phyloP scores from a whole-genome alignment of 2,888 invertebrate genomes.

The Hyppa rectilinea region DNA sequence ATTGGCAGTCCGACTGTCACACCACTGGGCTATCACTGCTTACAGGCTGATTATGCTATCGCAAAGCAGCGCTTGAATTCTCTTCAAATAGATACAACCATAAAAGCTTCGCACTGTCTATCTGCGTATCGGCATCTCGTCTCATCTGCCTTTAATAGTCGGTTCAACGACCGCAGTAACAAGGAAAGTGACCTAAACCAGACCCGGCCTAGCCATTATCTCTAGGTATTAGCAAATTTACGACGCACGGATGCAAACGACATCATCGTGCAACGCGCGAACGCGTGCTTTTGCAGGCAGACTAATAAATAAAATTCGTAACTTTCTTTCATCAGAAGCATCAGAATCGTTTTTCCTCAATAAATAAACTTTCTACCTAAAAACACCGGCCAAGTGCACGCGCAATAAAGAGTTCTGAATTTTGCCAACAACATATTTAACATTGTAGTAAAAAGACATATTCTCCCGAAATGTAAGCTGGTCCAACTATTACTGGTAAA shows the following conservation, averaged over 20 bases:
- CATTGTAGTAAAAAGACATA: too few species aligned
- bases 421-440: too few species aligned
- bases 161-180: slow-evolving; percentile 81
- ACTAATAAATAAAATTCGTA: slow-evolving; percentile 11
- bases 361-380: too few species aligned
- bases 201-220: slow-evolving; percentile 78
- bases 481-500: too few species aligned
- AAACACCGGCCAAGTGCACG: too few species aligned
- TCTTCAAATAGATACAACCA: neutral
- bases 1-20: too few species aligned
- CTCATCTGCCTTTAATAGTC: slow-evolving; percentile 52
- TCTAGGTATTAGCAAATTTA: slow-evolving; percentile 82
- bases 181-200: slow-evolving; percentile 76
- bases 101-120: slow-evolving; percentile 14
- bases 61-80: neutral
- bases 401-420: too few species aligned
- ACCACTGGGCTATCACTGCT: too few species aligned
- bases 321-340: slow-evolving; percentile 15
- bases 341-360: neutral
- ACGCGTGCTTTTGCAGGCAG: slow-evolving; percentile 14
- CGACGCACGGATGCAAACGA: slow-evolving; percentile 75
- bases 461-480: too few species aligned
- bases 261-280: slow-evolving; percentile 36
- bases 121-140: slow-evolving; percentile 27
- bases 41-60: too few species aligned